Conservation (phyloP, 2,888 invertebrate genomes). For the Sympetrum striolatum region DNA sequence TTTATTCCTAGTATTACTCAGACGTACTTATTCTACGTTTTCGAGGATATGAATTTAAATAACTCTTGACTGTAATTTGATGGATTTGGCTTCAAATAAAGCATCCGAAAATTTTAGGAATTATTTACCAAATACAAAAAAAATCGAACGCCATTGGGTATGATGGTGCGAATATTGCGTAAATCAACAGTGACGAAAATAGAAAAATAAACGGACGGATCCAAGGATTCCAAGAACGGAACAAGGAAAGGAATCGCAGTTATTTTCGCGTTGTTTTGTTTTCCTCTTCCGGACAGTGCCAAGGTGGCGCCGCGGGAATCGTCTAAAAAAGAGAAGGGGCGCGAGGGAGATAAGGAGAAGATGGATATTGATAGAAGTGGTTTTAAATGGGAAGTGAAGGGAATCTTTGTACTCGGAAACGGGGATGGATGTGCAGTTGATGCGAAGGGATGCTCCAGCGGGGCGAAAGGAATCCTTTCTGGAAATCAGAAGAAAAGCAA, state of each 20-base stretch:
- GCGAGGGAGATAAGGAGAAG: background rate
- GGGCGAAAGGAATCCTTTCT: background rate
- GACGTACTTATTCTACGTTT: too few relatives aligned
- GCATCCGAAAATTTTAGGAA: too few relatives aligned
- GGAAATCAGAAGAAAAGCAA: background rate
- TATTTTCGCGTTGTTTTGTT: background rate
- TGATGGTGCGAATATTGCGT: background rate
- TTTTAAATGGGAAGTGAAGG: background rate
- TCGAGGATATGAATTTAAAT: too few relatives aligned
- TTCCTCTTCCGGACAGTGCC: background rate
- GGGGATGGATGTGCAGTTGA: background rate
- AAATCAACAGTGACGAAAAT: background rate
- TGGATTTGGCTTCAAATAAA: too few relatives aligned
- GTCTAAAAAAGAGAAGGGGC: background rate
- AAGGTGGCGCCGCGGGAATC: background rate
- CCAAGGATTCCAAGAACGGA: background rate
- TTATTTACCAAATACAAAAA: background rate
- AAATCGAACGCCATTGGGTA: background rate
- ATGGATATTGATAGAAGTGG: background rate
- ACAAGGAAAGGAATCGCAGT: background rate
- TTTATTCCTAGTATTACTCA: too few relatives aligned
- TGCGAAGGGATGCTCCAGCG: background rate
- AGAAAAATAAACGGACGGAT: background rate
- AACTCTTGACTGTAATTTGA: too few relatives aligned
- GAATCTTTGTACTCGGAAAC: background rate